These are phyloP conservation scores for Ictalurus furcatus DNA, from an alignment of 2,113 vertebrate genomes.

Conservation along the genomic window DNA sequence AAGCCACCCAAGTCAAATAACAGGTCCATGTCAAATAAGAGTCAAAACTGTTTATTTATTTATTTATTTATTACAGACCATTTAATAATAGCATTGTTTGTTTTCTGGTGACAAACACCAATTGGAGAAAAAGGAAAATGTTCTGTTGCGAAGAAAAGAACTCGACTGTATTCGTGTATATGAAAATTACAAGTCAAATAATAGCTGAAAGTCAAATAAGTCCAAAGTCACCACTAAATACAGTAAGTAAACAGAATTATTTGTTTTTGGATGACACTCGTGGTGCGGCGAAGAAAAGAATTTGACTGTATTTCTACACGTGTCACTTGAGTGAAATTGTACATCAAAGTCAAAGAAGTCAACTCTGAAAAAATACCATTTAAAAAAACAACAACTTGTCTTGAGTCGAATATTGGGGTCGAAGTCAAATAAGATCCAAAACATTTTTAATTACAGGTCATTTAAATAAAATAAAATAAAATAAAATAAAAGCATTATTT, in stretches of 20 bases:
- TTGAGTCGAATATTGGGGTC: not conserved
- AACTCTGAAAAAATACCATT: not conserved
- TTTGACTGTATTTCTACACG: not conserved
- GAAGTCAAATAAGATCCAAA: not conserved
- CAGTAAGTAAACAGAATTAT: not conserved
- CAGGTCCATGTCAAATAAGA: not conserved
- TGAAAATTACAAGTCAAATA: not conserved
- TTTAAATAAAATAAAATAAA: not conserved
- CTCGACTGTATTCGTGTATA: not conserved
- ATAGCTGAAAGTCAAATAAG: not conserved
- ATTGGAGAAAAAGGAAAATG: conserved; percentile 65
- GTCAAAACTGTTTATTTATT: not conserved
- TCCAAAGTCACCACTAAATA: not conserved
- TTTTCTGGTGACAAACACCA: conserved; percentile 51
- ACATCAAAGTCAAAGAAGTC: not conserved
- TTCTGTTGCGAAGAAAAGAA: conserved; percentile 54
- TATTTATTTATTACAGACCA: not conserved
- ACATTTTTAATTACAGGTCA: not conserved
- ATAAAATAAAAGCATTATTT: not conserved
- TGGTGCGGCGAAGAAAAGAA: not conserved
- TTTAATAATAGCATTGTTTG: not conserved
- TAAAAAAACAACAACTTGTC: not conserved
- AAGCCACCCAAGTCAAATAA: not conserved
- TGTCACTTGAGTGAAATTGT: not conserved
- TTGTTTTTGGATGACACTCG: not conserved